phyloP scores from a whole-genome alignment of 2,797 vertebrate genomes.

The Agapornis canus region DNA sequence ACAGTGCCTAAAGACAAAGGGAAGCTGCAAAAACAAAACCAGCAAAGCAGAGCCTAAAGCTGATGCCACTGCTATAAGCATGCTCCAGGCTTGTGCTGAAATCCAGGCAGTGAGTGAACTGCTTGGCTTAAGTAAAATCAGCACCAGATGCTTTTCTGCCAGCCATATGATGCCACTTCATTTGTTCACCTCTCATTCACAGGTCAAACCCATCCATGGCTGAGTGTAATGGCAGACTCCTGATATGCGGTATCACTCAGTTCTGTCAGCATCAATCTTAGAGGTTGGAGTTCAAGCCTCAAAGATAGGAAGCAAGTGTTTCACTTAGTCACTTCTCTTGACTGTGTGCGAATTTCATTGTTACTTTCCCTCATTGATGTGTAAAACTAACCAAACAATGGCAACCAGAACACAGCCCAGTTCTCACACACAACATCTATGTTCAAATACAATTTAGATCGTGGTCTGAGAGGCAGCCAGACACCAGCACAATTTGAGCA shows the following conservation, averaged over 20 bases:
- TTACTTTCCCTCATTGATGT: not conserved
- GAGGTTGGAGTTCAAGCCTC: not conserved
- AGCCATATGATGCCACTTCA: not conserved
- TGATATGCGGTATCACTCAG: accelerated
- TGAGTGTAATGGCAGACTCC: not conserved
- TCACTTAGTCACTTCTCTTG: not conserved
- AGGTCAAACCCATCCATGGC: accelerated
- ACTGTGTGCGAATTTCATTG: not conserved
- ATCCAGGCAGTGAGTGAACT: not conserved
- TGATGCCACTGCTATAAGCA: not conserved
- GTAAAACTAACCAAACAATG: not conserved
- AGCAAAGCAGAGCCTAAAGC: not conserved
- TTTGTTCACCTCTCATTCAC: not conserved
- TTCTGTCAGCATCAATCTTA: not conserved
- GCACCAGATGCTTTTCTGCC: not conserved
- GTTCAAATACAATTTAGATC: not conserved
- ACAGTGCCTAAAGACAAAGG: not conserved
- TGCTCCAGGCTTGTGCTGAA: not conserved
- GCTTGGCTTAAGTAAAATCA: accelerated
- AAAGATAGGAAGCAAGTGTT: not conserved
- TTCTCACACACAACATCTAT: not conserved
- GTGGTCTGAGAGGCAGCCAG: not conserved
- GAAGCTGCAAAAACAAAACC: not conserved
- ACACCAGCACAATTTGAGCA: not conserved
- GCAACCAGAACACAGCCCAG: accelerated